Conservation (phyloP, 2,113 vertebrate species). For the Lampris megalopsis region DNA sequence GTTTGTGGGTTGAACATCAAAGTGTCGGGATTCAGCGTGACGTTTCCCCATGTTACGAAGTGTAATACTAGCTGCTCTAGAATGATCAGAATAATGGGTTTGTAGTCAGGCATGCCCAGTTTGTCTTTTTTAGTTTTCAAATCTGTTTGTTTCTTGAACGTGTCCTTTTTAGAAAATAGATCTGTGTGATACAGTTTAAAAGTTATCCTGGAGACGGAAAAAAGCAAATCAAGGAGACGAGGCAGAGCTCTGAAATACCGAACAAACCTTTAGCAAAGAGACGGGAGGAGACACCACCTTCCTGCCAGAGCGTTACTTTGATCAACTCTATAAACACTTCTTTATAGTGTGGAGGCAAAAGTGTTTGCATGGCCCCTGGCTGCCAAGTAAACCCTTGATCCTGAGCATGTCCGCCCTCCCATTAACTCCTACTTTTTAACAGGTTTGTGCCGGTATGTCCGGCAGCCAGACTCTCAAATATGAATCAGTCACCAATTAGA, state of each 20-base stretch:
- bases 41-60: conserved; percentile 3
- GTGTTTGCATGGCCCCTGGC: conserved; percentile 34
- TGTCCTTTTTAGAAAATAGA: neutral
- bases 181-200: neutral
- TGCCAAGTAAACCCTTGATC: conserved; percentile 56
- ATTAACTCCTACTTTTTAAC: conserved; percentile 62
- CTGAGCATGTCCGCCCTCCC: conserved; percentile 36
- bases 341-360: conserved; percentile 22
- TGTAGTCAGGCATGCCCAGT: too few relatives aligned
- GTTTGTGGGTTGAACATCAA: conserved; percentile 27
- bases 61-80: neutral
- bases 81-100: neutral
- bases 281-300: neutral
- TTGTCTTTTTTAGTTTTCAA: neutral
- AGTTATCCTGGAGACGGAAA: conserved; percentile 1
- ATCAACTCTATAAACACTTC: conserved; percentile 12
- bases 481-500: conserved; percentile 62
- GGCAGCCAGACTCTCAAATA: conserved; percentile 61
- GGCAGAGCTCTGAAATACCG: conserved; percentile 14
- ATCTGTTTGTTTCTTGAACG: neutral
- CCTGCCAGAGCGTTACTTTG: conserved; percentile 1
- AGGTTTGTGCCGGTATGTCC: conserved; percentile 59
- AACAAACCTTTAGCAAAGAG: conserved; percentile 35
- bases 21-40: neutral
- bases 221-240: conserved; percentile 4